A percentile compares a stretch with the other conserved stretches of the same genome.
phyloP scores from a whole-genome alignment of 2,888 invertebrate genomes.

The Ectropis crepuscularia region DNA sequence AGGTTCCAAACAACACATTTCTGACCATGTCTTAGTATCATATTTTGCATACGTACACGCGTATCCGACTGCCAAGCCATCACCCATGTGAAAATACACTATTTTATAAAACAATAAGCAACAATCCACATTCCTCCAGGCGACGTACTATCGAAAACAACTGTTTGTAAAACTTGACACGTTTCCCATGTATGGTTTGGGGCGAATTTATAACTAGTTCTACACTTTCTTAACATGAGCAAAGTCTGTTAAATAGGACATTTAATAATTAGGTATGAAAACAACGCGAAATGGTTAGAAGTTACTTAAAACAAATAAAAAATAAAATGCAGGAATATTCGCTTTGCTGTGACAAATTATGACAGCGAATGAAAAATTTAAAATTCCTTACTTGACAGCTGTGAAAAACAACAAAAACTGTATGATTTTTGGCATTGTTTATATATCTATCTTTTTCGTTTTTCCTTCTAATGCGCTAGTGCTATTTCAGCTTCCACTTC shows the following conservation, averaged over 20 bases:
- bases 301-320: slow-evolving; percentile 77
- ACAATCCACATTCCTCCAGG: slow-evolving; percentile 76
- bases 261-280: slow-evolving; percentile 70
- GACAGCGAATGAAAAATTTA: slow-evolving; percentile 50
- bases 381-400: slow-evolving; percentile 36
- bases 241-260: slow-evolving; percentile 53
- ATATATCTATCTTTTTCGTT: slow-evolving; percentile 2
- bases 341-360: slow-evolving; percentile 59
- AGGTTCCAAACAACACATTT: slow-evolving; percentile 27
- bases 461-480: background rate
- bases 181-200: slow-evolving; percentile 70
- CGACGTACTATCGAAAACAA: slow-evolving; percentile 74
- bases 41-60: slow-evolving; percentile 70
- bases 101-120: slow-evolving; percentile 71
- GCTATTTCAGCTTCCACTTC: slow-evolving; percentile 18
- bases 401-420: slow-evolving; percentile 15
- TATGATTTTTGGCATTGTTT: slow-evolving; percentile 6
- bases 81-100: slow-evolving; percentile 82
- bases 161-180: slow-evolving; percentile 77
- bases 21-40: slow-evolving; percentile 17
- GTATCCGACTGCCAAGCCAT: slow-evolving; percentile 85
- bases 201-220: slow-evolving; percentile 56
- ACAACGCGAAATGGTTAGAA: slow-evolving; percentile 64
- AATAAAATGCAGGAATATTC: slow-evolving; percentile 75
- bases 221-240: slow-evolving; percentile 65